These are phyloP conservation scores for Salticus scenicus DNA, from an alignment of 2,888 invertebrate species.

Conservation along the genomic window DNA sequence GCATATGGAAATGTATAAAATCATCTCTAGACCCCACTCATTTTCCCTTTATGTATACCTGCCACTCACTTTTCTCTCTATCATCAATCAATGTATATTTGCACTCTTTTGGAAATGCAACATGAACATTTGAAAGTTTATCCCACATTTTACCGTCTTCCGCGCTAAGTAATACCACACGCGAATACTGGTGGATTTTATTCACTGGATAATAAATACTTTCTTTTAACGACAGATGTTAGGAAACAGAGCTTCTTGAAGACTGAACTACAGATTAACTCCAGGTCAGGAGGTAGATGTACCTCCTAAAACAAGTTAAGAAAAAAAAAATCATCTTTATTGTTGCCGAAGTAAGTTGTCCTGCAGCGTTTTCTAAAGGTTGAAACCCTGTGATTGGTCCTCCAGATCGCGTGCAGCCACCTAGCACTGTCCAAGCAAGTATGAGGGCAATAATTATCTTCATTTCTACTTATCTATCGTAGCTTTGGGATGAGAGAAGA, in stretches of 20 bases:
- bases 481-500: conserved; percentile 21
- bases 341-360: conserved; percentile 63
- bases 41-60: no score
- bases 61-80: no score
- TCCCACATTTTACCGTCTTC: no score
- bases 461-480: conserved; percentile 57
- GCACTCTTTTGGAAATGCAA: no score
- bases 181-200: background rate
- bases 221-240: conserved; percentile 62
- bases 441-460: conserved; percentile 64
- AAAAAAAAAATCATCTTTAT: conserved; percentile 50
- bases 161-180: no score
- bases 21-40: no score
- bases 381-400: conserved; percentile 51
- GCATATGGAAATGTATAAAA: no score
- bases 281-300: conserved; percentile 57
- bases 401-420: conserved; percentile 52
- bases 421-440: conserved; percentile 57
- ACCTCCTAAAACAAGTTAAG: conserved; percentile 9
- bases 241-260: conserved; percentile 46
- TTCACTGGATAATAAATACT: conserved; percentile 43
- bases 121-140: no score
- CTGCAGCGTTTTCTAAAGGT: conserved; percentile 46
- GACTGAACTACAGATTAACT: conserved; percentile 58
- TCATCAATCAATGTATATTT: no score